A percentile compares a stretch with the other conserved stretches of the same genome.
These are phyloP conservation scores for Phenganax stokvisi DNA, from an alignment of 92 coral and sea anemone species.

Conservation along the genomic window DNA sequence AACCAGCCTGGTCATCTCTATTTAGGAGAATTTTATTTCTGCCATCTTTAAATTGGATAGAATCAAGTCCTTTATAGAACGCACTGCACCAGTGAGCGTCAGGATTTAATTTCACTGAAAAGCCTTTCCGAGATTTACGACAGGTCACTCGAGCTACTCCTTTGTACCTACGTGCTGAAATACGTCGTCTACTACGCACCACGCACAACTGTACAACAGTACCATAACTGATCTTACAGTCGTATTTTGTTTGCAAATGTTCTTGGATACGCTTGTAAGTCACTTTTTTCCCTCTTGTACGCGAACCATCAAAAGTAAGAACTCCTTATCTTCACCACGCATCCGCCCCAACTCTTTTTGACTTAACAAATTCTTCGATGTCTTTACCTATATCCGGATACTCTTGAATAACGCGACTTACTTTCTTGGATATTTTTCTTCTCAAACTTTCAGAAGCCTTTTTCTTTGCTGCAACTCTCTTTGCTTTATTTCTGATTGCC, in stretches of 20 bases:
- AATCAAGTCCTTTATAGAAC: slow-evolving; percentile 45
- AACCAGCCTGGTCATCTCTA: slow-evolving; percentile 53
- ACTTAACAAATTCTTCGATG: slow-evolving; percentile 40
- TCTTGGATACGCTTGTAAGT: slow-evolving; percentile 27
- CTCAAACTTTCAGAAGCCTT: slow-evolving; percentile 4
- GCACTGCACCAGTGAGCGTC: slow-evolving; percentile 51
- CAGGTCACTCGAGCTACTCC: slow-evolving; percentile 54
- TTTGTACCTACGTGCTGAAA: slow-evolving; percentile 35
- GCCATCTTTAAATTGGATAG: slow-evolving; percentile 46
- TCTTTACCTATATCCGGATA: slow-evolving; percentile 39
- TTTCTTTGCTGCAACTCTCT: slow-evolving; percentile 26
- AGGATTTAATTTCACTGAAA: slow-evolving; percentile 45
- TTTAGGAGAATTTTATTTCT: slow-evolving; percentile 35
- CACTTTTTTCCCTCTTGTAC: slow-evolving; percentile 21
- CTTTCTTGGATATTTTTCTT: slow-evolving; percentile 33
- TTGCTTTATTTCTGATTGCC: slow-evolving; percentile 15
- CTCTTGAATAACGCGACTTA: slow-evolving; percentile 26
- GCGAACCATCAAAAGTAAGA: slow-evolving; percentile 40
- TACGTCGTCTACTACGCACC: slow-evolving; percentile 16
- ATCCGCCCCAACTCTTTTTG: slow-evolving; percentile 42
- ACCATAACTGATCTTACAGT: slow-evolving; percentile 12
- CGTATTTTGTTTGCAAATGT: neutral
- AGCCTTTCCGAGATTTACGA: slow-evolving; percentile 52
- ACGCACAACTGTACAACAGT: slow-evolving; percentile 24
- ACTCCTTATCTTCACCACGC: slow-evolving; percentile 51